Percentiles rank a stretch among this genome's conserved stretches.
Conservation (phyloP, 2,888 invertebrate species). For the Neoaliturus tenellus region DNA sequence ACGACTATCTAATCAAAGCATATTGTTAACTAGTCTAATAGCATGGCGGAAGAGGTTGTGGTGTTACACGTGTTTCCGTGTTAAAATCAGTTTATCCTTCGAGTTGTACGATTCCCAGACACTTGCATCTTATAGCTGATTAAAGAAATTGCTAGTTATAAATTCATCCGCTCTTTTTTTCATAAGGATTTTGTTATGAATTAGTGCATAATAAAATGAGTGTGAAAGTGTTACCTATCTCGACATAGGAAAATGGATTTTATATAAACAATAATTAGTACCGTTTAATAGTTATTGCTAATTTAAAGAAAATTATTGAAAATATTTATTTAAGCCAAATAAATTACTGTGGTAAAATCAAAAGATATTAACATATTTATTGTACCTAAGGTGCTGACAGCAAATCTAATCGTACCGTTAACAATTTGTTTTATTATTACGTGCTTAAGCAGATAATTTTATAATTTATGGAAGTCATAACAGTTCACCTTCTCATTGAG, state of each 20-base stretch:
- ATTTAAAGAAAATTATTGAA: slow-evolving; percentile 19
- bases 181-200: slow-evolving; percentile 49
- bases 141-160: slow-evolving; percentile 36
- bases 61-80: slow-evolving; percentile 49
- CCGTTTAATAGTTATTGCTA: slow-evolving; percentile 13
- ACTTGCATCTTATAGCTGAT: slow-evolving; percentile 51
- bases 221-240: slow-evolving; percentile 56
- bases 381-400: slow-evolving; percentile 44
- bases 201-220: slow-evolving; percentile 55
- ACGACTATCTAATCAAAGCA: slow-evolving; percentile 45
- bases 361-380: slow-evolving; percentile 47
- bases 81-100: slow-evolving; percentile 53
- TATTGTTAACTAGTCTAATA: slow-evolving; percentile 55
- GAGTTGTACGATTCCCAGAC: slow-evolving; percentile 41
- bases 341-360: slow-evolving; percentile 48
- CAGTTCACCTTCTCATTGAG: slow-evolving; percentile 17
- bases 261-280: slow-evolving; percentile 53
- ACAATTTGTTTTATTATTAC: slow-evolving; percentile 8
- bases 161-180: slow-evolving; percentile 40
- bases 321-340: slow-evolving; percentile 49
- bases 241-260: slow-evolving; percentile 47
- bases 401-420: slow-evolving; percentile 24
- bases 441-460: slow-evolving; percentile 20
- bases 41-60: slow-evolving; percentile 51
- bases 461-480: slow-evolving; percentile 6